Evolutionary conservation across 2,113 vertebrate species (phyloP).

Genomic region (Indri indri): DNA sequence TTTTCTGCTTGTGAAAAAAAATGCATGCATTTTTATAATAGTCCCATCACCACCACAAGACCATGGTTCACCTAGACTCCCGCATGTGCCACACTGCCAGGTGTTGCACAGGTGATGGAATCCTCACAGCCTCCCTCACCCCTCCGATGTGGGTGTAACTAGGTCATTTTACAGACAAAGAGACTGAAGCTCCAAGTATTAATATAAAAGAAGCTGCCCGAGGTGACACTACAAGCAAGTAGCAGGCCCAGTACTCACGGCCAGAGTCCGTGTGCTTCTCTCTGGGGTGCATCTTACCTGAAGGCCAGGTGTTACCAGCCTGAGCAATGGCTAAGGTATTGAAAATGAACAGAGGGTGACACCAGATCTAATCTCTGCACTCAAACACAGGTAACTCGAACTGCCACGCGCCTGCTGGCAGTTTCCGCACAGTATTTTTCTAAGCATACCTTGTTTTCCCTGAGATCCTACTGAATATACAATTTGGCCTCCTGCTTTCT

Average conservation of each 20-base stretch:
- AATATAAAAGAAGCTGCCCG: not conserved
- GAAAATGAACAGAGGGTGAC: not conserved
- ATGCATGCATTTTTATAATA: not conserved
- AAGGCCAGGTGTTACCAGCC: not conserved
- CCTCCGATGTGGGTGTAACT: not conserved
- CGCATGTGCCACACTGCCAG: not conserved
- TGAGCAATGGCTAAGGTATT: accelerated
- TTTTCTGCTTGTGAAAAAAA: not conserved
- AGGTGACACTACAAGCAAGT: accelerated
- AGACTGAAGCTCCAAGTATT: not conserved
- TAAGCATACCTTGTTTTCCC: not conserved
- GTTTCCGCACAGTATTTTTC: not conserved
- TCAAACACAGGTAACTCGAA: accelerated
- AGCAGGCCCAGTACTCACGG: not conserved
- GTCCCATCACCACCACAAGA: not conserved
- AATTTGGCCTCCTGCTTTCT: not conserved
- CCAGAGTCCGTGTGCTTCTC: accelerated
- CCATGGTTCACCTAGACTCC: not conserved
- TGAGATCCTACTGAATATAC: not conserved
- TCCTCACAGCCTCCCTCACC: not conserved
- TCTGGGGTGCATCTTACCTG: not conserved
- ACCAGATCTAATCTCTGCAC: accelerated
- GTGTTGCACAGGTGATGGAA: not conserved
- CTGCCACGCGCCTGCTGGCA: accelerated
- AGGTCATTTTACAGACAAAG: not conserved